Percentiles rank a stretch among this genome's conserved stretches.
phyloP scores from a whole-genome alignment of 2,113 vertebrate genomes.

The Triplophysa tibetana region DNA sequence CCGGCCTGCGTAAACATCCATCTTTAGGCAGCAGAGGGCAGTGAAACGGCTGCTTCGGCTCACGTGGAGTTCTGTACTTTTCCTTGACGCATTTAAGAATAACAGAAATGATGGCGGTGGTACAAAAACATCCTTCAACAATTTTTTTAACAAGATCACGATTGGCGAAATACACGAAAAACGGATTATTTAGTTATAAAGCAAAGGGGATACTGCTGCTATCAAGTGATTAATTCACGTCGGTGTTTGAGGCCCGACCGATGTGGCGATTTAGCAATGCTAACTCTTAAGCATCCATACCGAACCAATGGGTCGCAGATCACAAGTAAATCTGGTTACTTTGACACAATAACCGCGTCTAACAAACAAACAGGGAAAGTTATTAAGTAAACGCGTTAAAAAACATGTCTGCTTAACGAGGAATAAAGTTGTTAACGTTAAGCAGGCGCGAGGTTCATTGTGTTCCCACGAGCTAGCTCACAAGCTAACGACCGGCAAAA shows the following conservation, averaged over 20 bases:
- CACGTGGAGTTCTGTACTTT: conserved; percentile 37
- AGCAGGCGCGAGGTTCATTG: neutral
- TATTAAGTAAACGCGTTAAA: neutral
- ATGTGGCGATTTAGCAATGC: conserved; percentile 3
- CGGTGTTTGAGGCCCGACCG: conserved; percentile 9
- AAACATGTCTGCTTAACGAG: neutral
- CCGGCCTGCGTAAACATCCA: neutral
- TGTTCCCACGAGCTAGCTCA: conserved; percentile 29
- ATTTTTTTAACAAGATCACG: neutral
- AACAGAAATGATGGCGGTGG: neutral
- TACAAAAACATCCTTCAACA: neutral
- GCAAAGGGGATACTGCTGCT: neutral
- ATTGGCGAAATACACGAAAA: neutral
- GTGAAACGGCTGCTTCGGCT: neutral
- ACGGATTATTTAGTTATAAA: neutral
- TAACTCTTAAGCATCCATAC: neutral
- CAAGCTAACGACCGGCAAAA: conserved; percentile 30
- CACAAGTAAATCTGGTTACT: neutral
- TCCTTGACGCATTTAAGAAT: conserved; percentile 26
- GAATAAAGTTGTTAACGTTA: neutral
- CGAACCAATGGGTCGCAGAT: neutral
- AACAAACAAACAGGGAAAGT: neutral
- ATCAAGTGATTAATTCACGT: neutral
- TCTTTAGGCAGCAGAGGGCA: conserved; percentile 11
- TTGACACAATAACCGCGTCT: neutral